A percentile compares a stretch with the other conserved stretches of the same genome.
Evolutionary conservation across 2,113 vertebrate genomes (phyloP).

Genomic region (Motacilla alba): DNA sequence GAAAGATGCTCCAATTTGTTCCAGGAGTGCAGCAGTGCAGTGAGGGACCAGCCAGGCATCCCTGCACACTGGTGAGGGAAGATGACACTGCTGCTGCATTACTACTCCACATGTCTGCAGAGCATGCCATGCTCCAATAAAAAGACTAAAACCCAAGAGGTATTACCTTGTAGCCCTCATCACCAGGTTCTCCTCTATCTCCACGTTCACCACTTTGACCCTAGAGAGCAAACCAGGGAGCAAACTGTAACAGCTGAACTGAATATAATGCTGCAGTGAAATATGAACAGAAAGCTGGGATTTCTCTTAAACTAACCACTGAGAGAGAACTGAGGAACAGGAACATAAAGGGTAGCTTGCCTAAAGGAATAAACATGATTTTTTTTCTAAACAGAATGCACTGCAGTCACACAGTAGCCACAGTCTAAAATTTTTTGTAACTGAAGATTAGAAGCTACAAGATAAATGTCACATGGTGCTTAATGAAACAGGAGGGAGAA

Average conservation of each 20-base stretch:
- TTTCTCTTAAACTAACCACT: neutral
- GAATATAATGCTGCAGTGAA: neutral
- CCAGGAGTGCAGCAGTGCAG: neutral
- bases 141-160: neutral
- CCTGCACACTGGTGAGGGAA: neutral
- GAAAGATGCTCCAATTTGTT: neutral
- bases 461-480: neutral
- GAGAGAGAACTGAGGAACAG: neutral
- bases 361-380: neutral
- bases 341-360: neutral
- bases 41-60: neutral
- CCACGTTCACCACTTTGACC: constrained; percentile 84
- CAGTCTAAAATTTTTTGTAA: neutral
- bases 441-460: neutral
- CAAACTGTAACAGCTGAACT: neutral
- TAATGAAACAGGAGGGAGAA: neutral
- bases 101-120: neutral
- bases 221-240: constrained; percentile 69
- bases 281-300: neutral
- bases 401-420: neutral
- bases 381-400: neutral
- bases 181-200: constrained; percentile 88
- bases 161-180: constrained; percentile 89
- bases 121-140: neutral
- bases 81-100: neutral